Percentiles rank a stretch among this genome's conserved stretches.
Evolutionary conservation across 2,797 vertebrate species (phyloP).

Genomic region (Cheirogaleus major): DNA sequence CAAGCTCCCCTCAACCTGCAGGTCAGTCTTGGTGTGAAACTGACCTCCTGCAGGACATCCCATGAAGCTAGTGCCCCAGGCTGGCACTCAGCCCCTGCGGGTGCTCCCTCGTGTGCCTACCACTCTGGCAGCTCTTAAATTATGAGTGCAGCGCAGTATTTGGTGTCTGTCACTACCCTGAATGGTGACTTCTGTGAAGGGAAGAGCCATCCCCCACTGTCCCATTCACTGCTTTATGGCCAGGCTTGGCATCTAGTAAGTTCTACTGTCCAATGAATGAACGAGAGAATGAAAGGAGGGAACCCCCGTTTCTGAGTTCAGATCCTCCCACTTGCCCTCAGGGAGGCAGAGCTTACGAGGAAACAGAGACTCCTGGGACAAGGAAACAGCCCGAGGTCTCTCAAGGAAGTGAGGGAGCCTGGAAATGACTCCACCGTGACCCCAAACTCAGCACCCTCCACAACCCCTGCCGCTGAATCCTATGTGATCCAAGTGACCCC

Average conservation of each 20-base stretch:
- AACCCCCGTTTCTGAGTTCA: not conserved
- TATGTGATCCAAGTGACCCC: not conserved
- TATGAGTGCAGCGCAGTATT: not conserved
- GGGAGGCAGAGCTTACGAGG: not conserved
- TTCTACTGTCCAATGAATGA: not conserved
- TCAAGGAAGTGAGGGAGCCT: not conserved
- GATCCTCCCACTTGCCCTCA: too few species aligned
- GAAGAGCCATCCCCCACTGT: accelerated
- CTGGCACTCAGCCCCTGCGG: not conserved
- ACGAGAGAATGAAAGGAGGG: not conserved
- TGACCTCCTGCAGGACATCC: not conserved
- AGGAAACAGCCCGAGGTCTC: not conserved
- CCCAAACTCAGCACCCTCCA: not conserved
- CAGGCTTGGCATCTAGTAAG: not conserved
- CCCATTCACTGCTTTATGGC: not conserved
- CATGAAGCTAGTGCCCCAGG: accelerated
- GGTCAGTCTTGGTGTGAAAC: not conserved
- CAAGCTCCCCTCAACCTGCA: not conserved
- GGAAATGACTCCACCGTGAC: accelerated
- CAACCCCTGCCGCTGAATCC: not conserved
- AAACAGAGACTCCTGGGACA: not conserved
- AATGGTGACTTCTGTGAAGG: not conserved
- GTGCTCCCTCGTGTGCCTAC: accelerated
- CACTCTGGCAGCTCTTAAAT: not conserved
- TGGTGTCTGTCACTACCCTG: not conserved